phyloP scores from a whole-genome alignment of 2,797 vertebrate species.

The Sarcophilus harrisii region DNA sequence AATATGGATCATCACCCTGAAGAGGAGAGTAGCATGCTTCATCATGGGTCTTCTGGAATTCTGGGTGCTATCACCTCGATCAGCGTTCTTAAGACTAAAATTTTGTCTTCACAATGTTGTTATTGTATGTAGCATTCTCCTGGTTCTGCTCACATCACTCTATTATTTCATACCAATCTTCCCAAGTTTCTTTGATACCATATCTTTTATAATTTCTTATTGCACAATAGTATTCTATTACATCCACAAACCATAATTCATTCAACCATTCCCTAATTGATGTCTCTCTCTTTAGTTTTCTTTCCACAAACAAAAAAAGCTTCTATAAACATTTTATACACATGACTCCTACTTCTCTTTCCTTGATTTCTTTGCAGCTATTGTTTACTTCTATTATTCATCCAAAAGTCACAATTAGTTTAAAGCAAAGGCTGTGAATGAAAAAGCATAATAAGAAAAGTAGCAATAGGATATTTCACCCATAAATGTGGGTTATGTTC shows the following conservation, averaged over 20 bases:
- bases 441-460: not conserved
- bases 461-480: not conserved
- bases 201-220: not conserved
- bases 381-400: not conserved
- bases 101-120: not conserved
- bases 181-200: not conserved
- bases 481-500: not conserved
- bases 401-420: not conserved
- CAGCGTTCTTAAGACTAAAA: not conserved
- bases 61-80: not conserved
- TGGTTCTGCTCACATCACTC: not conserved
- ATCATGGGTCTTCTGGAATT: not conserved
- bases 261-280: not conserved
- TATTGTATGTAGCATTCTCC: not conserved
- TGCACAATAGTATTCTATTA: not conserved
- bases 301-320: not conserved
- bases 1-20: not conserved
- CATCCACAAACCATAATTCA: not conserved
- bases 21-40: not conserved
- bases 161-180: not conserved
- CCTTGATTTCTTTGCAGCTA: not conserved
- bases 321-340: not conserved
- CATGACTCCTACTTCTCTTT: not conserved
- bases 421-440: not conserved
- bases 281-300: not conserved